These are phyloP conservation scores for Anastrepha obliqua DNA, from an alignment of 1,140 invertebrate species.

Conservation along the genomic window DNA sequence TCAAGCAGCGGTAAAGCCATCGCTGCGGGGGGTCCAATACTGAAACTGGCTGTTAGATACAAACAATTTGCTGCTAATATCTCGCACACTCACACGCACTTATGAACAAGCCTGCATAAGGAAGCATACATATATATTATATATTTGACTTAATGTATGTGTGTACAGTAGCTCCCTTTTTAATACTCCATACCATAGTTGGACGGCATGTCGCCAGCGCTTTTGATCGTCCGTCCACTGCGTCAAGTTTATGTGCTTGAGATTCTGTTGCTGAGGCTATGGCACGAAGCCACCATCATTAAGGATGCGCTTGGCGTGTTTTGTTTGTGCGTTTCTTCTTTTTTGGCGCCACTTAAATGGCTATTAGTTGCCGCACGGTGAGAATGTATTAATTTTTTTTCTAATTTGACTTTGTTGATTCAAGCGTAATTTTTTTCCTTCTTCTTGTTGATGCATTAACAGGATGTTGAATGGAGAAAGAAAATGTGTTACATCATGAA, in stretches of 20 bases:
- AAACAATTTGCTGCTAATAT: slow-evolving; percentile 18
- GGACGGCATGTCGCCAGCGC: neutral
- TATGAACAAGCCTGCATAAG: neutral
- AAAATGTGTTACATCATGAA: too few species aligned
- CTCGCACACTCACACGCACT: slow-evolving; percentile 27
- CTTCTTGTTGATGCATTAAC: neutral
- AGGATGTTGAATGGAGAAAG: neutral
- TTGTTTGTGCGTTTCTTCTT: slow-evolving; percentile 20
- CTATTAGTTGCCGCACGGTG: neutral
- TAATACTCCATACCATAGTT: too few species aligned
- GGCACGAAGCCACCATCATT: slow-evolving; percentile 1
- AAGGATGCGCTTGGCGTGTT: slow-evolving; percentile 16
- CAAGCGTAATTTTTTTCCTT: neutral
- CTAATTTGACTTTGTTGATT: neutral
- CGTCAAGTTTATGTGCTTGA: neutral
- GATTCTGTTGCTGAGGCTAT: slow-evolving; percentile 1
- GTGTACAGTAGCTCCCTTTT: too few species aligned
- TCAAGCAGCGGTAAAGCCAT: neutral
- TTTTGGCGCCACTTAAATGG: slow-evolving; percentile 47
- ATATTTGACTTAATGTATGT: neutral
- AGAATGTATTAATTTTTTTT: neutral
- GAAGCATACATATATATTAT: neutral
- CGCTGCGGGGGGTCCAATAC: neutral
- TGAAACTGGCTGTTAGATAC: slow-evolving; percentile 14
- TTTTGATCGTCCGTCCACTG: neutral